phyloP scores from a whole-genome alignment of 2,797 vertebrate species.

The Amblyraja radiata region DNA sequence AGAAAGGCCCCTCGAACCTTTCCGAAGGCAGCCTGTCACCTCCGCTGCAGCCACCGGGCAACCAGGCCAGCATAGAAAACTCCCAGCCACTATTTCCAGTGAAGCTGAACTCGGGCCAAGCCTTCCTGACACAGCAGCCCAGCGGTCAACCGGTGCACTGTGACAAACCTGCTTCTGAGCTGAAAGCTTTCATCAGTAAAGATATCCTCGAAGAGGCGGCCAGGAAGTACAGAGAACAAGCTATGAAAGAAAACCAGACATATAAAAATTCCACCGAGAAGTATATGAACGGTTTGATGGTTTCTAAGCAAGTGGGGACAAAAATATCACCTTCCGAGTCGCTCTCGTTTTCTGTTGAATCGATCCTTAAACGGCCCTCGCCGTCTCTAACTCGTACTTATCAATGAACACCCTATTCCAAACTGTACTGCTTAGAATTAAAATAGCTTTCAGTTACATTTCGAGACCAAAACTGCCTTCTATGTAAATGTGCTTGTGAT shows the following conservation, averaged over 20 bases:
- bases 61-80: constrained; percentile 72
- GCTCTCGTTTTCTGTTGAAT: constrained; percentile 90
- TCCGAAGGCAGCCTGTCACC: constrained; percentile 57
- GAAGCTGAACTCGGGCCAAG: constrained; percentile 78
- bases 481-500: constrained; percentile 27
- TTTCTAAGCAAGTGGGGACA: constrained; percentile 66
- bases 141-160: constrained; percentile 69
- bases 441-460: not conserved
- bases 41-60: constrained; percentile 62
- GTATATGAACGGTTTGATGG: constrained; percentile 66
- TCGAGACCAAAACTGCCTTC: constrained; percentile 30
- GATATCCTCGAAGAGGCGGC: constrained; percentile 75
- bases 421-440: not conserved
- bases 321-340: constrained; percentile 72
- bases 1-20: constrained; percentile 67
- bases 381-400: constrained; percentile 68
- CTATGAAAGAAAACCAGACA: constrained; percentile 65
- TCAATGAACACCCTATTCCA: constrained; percentile 53
- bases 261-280: constrained; percentile 64
- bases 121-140: constrained; percentile 51
- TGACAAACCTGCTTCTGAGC: constrained; percentile 64
- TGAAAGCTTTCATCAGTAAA: constrained; percentile 68
- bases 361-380: constrained; percentile 82
- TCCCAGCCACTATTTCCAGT: constrained; percentile 62
- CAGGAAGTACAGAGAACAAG: constrained; percentile 73